Evolutionary conservation across 1,140 invertebrate species (phyloP).

Genomic region (Drosophila novamexicana): DNA sequence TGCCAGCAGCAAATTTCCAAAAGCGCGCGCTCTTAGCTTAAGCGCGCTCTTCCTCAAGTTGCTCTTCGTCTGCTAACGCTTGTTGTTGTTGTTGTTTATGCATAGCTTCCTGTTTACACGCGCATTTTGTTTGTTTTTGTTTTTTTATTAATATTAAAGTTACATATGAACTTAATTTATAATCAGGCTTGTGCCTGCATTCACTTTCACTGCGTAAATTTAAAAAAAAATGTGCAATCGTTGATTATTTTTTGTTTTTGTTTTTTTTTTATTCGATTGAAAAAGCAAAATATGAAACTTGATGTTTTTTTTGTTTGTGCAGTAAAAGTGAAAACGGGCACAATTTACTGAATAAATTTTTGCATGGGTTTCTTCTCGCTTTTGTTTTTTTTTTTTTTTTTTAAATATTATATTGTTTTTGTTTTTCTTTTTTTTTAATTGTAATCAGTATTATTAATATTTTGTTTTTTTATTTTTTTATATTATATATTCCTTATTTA

Average conservation of each 20-base stretch:
- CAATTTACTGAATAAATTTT: conserved; percentile 38
- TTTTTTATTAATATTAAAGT: conserved; percentile 81
- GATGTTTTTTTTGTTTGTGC: conserved; percentile 32
- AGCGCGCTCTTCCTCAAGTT: conserved; percentile 5
- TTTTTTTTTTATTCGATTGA: conserved; percentile 26
- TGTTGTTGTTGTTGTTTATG: conserved; percentile 5
- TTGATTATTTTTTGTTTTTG: conserved; percentile 17
- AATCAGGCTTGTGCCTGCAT: conserved; percentile 48
- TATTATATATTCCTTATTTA: conserved; percentile 1
- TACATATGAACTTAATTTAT: conserved; percentile 82
- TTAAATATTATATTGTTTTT: conserved; percentile 55
- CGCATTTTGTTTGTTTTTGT: conserved; percentile 30
- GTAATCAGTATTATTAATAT: conserved; percentile 81
- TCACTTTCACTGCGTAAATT: conserved; percentile 37
- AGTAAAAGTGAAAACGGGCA: conserved; percentile 40
- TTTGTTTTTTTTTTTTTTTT: conserved; percentile 61
- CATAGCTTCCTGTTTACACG: conserved; percentile 58
- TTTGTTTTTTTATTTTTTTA: conserved; percentile 57
- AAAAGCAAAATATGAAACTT: conserved; percentile 41
- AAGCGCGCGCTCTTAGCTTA: conserved; percentile 22
- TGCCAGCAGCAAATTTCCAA: conserved; percentile 25
- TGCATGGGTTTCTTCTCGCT: conserved; percentile 19
- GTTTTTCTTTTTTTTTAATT: conserved; percentile 63
- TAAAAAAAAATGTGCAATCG: conserved; percentile 24
- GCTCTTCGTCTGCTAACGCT: conserved; percentile 42